phyloP scores from a whole-genome alignment of 2,113 vertebrate genomes.

The Pygoscelis adeliae region DNA sequence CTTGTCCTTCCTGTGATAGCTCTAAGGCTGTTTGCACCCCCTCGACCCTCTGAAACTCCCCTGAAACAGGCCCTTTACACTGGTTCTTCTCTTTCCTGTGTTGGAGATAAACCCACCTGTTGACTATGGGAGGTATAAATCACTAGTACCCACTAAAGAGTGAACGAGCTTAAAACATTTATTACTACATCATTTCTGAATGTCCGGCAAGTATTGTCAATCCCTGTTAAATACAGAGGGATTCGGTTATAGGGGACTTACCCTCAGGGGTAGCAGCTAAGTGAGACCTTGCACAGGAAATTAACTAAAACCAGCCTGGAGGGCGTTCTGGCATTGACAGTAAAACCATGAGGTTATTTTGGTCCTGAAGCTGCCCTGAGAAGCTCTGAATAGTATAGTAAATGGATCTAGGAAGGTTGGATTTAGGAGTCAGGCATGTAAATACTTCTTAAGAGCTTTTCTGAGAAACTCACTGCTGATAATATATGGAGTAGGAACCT shows the following conservation, averaged over 20 bases:
- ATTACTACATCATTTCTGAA: background rate
- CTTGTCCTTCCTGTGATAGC: background rate
- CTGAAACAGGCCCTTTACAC: background rate
- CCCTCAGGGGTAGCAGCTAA: background rate
- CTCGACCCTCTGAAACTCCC: background rate
- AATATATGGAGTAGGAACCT: background rate
- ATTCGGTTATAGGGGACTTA: background rate
- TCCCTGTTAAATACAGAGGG: rapidly evolving
- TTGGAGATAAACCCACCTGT: background rate
- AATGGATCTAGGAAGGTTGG: background rate
- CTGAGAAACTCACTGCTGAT: background rate
- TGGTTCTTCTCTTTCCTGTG: background rate
- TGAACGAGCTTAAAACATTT: background rate
- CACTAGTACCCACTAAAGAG: background rate
- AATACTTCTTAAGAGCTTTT: constrained; percentile 25
- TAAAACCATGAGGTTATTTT: background rate
- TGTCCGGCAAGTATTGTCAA: rapidly evolving
- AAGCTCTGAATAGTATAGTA: background rate
- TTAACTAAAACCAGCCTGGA: background rate
- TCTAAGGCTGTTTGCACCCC: background rate
- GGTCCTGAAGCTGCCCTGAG: background rate
- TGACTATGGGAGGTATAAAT: background rate
- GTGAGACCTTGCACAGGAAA: background rate
- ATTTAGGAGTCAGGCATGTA: constrained; percentile 7
- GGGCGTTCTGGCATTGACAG: background rate